Evolutionary conservation across 2,888 invertebrate genomes (phyloP).

Genomic region (Campoplex nolae): DNA sequence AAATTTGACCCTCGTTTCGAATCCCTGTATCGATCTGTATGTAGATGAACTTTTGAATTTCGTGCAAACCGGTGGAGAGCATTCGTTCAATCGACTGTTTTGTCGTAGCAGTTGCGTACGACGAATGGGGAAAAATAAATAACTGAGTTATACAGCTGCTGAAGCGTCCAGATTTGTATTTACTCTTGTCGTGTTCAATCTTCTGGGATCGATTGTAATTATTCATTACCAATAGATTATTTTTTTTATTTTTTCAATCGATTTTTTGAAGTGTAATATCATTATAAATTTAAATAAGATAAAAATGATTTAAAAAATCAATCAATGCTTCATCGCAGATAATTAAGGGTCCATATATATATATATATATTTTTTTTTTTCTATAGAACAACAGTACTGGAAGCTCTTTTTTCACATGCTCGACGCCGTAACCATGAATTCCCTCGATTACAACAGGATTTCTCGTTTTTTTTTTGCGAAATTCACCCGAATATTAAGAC

Average conservation of each 20-base stretch:
- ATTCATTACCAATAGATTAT: background rate
- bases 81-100: background rate
- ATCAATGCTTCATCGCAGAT: no score
- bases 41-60: background rate
- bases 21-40: background rate
- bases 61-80: background rate
- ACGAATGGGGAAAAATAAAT: no score
- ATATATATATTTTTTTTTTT: no score
- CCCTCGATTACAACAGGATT: slow-evolving; percentile 41
- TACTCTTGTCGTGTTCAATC: background rate
- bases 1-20: background rate
- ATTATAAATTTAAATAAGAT: no score
- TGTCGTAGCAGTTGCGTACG: background rate
- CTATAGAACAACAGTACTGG: no score
- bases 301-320: no score
- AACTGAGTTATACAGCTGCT: no score
- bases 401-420: slow-evolving; percentile 15
- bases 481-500: slow-evolving; percentile 39
- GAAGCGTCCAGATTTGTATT: background rate
- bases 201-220: background rate
- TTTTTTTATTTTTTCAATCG: background rate
- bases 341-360: no score
- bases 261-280: no score
- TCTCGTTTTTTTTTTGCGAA: slow-evolving; percentile 4
- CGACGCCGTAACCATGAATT: slow-evolving; percentile 37